A percentile compares a stretch with the other conserved stretches of the same genome.
Evolutionary conservation across 2,113 vertebrate genomes (phyloP).

Genomic region (Loxodonta africana): DNA sequence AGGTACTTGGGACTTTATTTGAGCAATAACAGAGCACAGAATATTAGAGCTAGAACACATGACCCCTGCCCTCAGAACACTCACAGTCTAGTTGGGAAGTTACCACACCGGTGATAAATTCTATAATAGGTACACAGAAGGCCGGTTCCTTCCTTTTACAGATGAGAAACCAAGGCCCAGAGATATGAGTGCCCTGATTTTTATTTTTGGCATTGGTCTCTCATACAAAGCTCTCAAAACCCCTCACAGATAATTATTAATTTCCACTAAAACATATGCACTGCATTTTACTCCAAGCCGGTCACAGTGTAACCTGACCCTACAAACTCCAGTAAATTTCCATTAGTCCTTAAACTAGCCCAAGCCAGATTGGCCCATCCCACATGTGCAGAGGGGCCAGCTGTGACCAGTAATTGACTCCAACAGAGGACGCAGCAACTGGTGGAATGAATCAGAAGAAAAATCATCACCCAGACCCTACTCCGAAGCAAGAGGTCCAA

Average conservation of each 20-base stretch:
- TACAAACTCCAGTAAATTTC: too few relatives aligned
- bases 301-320: background rate
- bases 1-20: conserved; percentile 38
- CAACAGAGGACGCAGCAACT: too few relatives aligned
- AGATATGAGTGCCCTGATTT: background rate
- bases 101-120: background rate
- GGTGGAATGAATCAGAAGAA: too few relatives aligned
- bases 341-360: too few relatives aligned
- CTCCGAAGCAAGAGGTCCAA: too few relatives aligned
- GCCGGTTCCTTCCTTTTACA: conserved; percentile 9
- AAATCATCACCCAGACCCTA: too few relatives aligned
- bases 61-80: background rate
- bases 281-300: conserved; percentile 31
- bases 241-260: background rate
- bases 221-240: conserved; percentile 40
- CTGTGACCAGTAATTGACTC: too few relatives aligned
- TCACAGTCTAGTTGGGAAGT: background rate
- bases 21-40: conserved; percentile 32
- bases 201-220: conserved; percentile 15
- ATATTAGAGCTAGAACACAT: conserved; percentile 1
- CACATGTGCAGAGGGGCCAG: too few relatives aligned
- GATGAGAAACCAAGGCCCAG: background rate
- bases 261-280: conserved; percentile 14
- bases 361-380: too few relatives aligned
- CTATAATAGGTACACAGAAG: background rate